These are phyloP conservation scores for Arizona elegans DNA, from an alignment of 2,113 vertebrate genomes.

Conservation along the genomic window DNA sequence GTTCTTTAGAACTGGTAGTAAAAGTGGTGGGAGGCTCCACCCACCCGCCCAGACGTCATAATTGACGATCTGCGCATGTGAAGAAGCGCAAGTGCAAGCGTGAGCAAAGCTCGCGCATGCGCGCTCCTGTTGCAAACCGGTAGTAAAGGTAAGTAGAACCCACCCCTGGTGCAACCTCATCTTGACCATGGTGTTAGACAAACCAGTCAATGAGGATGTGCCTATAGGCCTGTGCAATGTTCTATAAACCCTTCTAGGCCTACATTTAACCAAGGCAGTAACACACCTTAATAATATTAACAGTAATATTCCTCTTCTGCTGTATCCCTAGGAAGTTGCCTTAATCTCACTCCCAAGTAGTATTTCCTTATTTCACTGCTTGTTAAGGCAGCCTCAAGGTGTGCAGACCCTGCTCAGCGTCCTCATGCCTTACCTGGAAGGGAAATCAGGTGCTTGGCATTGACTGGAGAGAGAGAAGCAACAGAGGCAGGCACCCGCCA, in stretches of 20 bases:
- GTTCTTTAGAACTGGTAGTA: too few species aligned
- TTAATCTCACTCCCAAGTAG: not conserved
- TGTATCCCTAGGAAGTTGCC: not conserved
- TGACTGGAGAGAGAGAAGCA: not conserved
- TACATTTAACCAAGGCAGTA: not conserved
- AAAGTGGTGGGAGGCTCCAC: too few species aligned
- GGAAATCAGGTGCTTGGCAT: not conserved
- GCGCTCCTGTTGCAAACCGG: too few species aligned
- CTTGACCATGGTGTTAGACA: not conserved
- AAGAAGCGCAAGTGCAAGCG: too few species aligned
- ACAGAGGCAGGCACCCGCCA: not conserved
- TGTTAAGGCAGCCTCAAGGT: not conserved
- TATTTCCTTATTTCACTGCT: not conserved
- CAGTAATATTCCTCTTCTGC: not conserved
- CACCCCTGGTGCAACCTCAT: too few species aligned
- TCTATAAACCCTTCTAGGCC: not conserved
- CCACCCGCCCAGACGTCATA: too few species aligned
- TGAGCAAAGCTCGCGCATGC: too few species aligned
- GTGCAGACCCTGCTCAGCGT: not conserved
- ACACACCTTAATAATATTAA: not conserved
- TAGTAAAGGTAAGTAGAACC: too few species aligned
- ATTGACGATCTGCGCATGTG: too few species aligned
- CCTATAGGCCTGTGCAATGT: not conserved
- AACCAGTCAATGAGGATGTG: not conserved
- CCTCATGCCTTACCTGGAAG: not conserved